Percentiles rank a stretch among this genome's conserved stretches.
These are phyloP conservation scores for Lathronympha strigana DNA, from an alignment of 2,888 invertebrate genomes.

Conservation along the genomic window DNA sequence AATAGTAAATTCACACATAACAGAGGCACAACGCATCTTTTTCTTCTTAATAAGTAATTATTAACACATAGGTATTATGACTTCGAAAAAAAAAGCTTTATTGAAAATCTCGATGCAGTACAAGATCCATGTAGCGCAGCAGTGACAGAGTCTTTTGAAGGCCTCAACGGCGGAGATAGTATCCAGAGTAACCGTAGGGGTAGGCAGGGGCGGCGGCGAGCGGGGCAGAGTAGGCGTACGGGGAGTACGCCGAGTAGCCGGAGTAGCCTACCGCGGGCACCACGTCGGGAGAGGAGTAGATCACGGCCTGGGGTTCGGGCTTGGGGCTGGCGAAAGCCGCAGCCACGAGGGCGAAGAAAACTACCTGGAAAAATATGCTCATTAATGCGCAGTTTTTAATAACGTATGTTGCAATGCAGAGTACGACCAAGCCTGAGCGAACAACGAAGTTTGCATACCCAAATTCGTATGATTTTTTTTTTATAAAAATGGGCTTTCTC, in stretches of 20 bases:
- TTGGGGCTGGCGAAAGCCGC: constrained; percentile 82
- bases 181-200: constrained; percentile 69
- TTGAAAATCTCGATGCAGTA: constrained; percentile 49
- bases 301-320: constrained; percentile 68
- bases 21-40: neutral
- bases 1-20: too few relatives aligned
- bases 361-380: constrained; percentile 67
- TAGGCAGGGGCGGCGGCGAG: constrained; percentile 52
- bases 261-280: constrained; percentile 50
- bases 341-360: constrained; percentile 82
- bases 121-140: constrained; percentile 53
- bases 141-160: constrained; percentile 1
- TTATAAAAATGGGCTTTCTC: too few relatives aligned
- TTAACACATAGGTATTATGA: neutral
- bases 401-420: too few relatives aligned
- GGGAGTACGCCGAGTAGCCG: constrained; percentile 56
- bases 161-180: constrained; percentile 51
- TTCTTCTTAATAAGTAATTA: too few relatives aligned
- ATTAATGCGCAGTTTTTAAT: neutral
- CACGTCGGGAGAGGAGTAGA: constrained; percentile 65
- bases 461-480: too few relatives aligned
- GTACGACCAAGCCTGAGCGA: too few relatives aligned
- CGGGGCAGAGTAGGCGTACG: constrained; percentile 56
- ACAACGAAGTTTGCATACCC: too few relatives aligned
- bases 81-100: neutral